These are phyloP conservation scores for Engystomops pustulosus DNA, from an alignment of 2,113 vertebrate genomes.

Conservation along the genomic window DNA sequence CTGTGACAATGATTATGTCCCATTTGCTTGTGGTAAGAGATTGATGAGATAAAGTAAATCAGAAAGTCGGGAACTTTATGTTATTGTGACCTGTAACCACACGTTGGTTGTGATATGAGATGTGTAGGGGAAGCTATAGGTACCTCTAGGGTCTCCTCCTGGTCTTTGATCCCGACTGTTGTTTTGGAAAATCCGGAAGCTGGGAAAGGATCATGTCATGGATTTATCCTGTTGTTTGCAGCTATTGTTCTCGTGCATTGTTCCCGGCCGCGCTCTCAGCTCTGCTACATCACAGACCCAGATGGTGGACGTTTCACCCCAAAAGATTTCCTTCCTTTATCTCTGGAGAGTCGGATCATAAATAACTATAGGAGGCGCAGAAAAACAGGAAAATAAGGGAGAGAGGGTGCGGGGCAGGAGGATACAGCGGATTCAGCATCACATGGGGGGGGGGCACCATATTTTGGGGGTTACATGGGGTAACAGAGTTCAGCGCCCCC, in stretches of 20 bases:
- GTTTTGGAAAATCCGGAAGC: slow-evolving; percentile 12
- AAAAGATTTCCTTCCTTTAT: slow-evolving; percentile 42
- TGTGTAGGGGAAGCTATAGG: too few relatives aligned
- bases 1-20: too few relatives aligned
- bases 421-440: not conserved
- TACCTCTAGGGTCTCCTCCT: too few relatives aligned
- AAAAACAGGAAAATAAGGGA: not conserved
- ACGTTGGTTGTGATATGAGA: too few relatives aligned
- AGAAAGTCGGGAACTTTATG: too few relatives aligned
- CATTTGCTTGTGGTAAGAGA: too few relatives aligned
- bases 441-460: too few relatives aligned
- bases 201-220: not conserved
- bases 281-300: not conserved
- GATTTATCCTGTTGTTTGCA: slow-evolving; percentile 2
- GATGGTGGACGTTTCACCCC: slow-evolving; percentile 38
- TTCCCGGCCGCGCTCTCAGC: not conserved
- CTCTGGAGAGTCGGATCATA: not conserved
- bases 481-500: too few relatives aligned
- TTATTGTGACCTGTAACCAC: too few relatives aligned
- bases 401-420: not conserved
- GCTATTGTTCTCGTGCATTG: not conserved
- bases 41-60: too few relatives aligned
- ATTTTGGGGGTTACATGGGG: too few relatives aligned
- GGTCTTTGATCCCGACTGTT: too few relatives aligned
- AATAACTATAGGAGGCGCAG: slow-evolving; percentile 10